Conservation (phyloP, 2,888 invertebrate species). For the Caenorhabditis afra region DNA sequence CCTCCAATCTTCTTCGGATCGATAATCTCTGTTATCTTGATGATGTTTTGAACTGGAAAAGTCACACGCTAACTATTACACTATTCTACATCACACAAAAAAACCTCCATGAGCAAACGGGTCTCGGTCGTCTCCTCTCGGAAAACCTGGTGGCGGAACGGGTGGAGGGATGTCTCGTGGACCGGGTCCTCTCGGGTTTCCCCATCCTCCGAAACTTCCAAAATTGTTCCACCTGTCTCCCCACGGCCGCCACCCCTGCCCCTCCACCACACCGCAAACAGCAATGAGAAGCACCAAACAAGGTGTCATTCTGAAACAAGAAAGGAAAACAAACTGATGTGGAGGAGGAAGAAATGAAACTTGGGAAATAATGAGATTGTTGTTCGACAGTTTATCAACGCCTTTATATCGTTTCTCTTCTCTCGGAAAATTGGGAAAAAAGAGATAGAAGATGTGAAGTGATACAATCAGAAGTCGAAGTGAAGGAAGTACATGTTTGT, state of each 20-base stretch:
- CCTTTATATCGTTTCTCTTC: constrained; percentile 17
- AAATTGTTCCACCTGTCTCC: constrained; percentile 31
- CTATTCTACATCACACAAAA: neutral
- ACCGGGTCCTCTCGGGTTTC: constrained; percentile 15
- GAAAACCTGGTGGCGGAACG: constrained; percentile 47
- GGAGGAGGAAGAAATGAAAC: neutral
- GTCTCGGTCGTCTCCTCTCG: constrained; percentile 2
- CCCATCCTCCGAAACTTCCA: constrained; percentile 30
- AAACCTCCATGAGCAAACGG: constrained; percentile 11
- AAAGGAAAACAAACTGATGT: neutral
- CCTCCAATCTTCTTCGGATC: constrained; percentile 20
- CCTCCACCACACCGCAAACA: constrained; percentile 28
- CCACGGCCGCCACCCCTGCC: constrained; percentile 51
- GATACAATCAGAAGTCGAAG: constrained; percentile 19
- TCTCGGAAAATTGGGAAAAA: constrained; percentile 2
- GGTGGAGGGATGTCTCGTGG: constrained; percentile 47
- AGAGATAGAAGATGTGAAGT: constrained; percentile 14
- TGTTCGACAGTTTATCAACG: constrained; percentile 3
- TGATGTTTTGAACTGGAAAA: constrained; percentile 34
- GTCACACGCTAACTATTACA: neutral
- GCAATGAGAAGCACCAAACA: constrained; percentile 28
- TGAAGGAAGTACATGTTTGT: constrained; percentile 51
- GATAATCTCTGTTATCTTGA: constrained; percentile 47
- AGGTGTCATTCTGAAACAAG: constrained; percentile 37
- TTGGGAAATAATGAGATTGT: neutral